These are phyloP conservation scores for Aporophyla lueneburgensis DNA, from an alignment of 2,888 invertebrate genomes.

Conservation along the genomic window DNA sequence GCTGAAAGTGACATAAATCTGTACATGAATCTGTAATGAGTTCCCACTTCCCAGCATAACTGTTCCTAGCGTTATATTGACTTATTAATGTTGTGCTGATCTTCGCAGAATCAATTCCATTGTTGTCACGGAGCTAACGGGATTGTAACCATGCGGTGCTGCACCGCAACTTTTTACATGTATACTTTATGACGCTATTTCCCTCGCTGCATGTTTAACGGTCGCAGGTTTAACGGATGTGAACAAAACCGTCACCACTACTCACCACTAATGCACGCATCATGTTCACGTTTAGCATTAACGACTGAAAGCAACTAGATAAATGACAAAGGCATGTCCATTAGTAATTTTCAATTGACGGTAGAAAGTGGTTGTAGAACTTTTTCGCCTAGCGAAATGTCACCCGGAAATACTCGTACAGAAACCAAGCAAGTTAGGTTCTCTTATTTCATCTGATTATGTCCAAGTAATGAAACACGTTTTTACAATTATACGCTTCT, in stretches of 20 bases:
- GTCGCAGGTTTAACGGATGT: constrained; percentile 67
- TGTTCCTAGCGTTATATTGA: constrained; percentile 54
- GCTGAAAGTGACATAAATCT: constrained; percentile 64
- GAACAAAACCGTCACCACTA: constrained; percentile 64
- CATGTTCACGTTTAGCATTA: constrained; percentile 70
- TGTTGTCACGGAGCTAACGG: constrained; percentile 70
- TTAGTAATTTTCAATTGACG: constrained; percentile 64
- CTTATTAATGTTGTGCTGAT: constrained; percentile 50
- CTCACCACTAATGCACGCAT: constrained; percentile 72
- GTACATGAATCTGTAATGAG: constrained; percentile 55
- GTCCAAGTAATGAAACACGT: constrained; percentile 30
- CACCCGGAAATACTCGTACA: constrained; percentile 62
- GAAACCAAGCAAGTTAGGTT: constrained; percentile 43
- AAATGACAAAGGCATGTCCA: constrained; percentile 75
- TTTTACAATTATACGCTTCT: constrained; percentile 32
- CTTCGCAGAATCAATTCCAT: constrained; percentile 64
- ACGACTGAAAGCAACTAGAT: constrained; percentile 65
- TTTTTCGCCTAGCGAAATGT: constrained; percentile 62
- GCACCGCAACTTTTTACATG: constrained; percentile 65
- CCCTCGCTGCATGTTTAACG: constrained; percentile 56
- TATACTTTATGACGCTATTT: constrained; percentile 67
- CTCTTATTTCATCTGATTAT: constrained; percentile 45
- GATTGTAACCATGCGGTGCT: constrained; percentile 56
- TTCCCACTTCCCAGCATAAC: constrained; percentile 52
- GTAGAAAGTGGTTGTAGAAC: constrained; percentile 67